A percentile compares a stretch with the other conserved stretches of the same genome.
Conservation (phyloP, 2,888 invertebrate species). For the Rhamnusium bicolor region DNA sequence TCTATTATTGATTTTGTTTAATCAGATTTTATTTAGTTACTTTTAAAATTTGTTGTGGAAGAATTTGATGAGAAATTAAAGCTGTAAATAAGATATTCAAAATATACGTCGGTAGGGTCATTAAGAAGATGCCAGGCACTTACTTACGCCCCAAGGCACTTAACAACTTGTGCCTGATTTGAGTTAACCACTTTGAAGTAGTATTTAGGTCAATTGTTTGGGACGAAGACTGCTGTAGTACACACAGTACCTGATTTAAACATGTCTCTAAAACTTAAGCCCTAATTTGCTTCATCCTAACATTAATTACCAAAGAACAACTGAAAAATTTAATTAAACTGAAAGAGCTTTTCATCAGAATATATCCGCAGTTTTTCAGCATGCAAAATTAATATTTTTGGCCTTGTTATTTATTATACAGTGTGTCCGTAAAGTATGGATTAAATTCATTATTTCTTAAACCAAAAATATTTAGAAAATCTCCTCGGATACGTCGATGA, state of each 20-base stretch:
- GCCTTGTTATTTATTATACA: too few relatives aligned
- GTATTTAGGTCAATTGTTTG: slow-evolving; percentile 51
- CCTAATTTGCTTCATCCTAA: not conserved
- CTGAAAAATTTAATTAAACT: slow-evolving; percentile 1
- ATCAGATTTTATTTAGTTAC: not conserved
- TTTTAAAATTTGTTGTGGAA: not conserved
- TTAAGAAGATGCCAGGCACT: slow-evolving; percentile 51
- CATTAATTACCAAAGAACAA: slow-evolving; percentile 22
- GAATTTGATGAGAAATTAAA: slow-evolving; percentile 23
- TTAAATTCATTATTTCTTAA: too few relatives aligned
- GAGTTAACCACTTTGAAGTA: slow-evolving; percentile 49
- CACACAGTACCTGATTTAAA: slow-evolving; percentile 24
- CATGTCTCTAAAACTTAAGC: slow-evolving; percentile 1
- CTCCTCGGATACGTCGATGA: too few relatives aligned
- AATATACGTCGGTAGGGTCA: slow-evolving; percentile 36
- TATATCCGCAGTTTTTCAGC: not conserved
- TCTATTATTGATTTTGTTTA: not conserved
- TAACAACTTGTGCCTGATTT: slow-evolving; percentile 51
- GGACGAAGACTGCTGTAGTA: slow-evolving; percentile 11
- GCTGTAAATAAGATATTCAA: slow-evolving; percentile 25
- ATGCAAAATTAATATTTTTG: too few relatives aligned
- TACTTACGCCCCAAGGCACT: slow-evolving; percentile 48
- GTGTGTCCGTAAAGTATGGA: too few relatives aligned
- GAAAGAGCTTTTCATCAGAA: not conserved
- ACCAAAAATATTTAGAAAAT: too few relatives aligned